Percentiles rank a stretch among this genome's conserved stretches.
These are phyloP conservation scores for Cosmorhoe ocellata DNA, from an alignment of 2,888 invertebrate genomes.

Conservation along the genomic window DNA sequence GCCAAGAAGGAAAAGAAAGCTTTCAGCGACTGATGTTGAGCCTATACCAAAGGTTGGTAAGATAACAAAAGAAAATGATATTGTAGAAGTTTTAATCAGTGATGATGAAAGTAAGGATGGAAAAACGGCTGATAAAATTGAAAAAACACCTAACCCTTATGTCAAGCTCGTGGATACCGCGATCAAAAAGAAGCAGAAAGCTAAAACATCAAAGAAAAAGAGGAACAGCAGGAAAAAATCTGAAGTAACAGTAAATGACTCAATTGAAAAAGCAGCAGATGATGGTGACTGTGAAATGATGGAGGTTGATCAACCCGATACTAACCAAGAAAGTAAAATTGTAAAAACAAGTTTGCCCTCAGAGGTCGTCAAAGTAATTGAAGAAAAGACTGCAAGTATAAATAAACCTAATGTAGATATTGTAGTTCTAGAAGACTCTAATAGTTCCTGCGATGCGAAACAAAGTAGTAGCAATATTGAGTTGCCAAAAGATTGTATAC, in stretches of 20 bases:
- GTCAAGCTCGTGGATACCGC: slow-evolving; percentile 71
- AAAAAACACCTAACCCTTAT: slow-evolving; percentile 61
- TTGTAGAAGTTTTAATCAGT: slow-evolving; percentile 60
- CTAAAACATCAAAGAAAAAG: slow-evolving; percentile 51
- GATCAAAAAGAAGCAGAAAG: slow-evolving; percentile 68
- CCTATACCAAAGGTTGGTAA: slow-evolving; percentile 65
- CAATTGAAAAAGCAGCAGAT: slow-evolving; percentile 32
- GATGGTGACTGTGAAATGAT: slow-evolving; percentile 45
- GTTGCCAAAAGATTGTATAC: slow-evolving; percentile 1
- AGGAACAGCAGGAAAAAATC: slow-evolving; percentile 42
- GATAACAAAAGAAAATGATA: slow-evolving; percentile 65
- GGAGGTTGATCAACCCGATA: slow-evolving; percentile 50
- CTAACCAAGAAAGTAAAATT: slow-evolving; percentile 29
- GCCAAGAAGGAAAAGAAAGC: slow-evolving; percentile 69
- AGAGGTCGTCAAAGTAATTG: slow-evolving; percentile 4
- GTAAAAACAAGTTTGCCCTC: slow-evolving; percentile 20
- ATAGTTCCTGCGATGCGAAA: slow-evolving; percentile 30
- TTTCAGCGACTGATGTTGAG: slow-evolving; percentile 62
- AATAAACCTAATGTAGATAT: slow-evolving; percentile 26
- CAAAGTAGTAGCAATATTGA: slow-evolving; percentile 4
- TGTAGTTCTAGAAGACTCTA: slow-evolving; percentile 45
- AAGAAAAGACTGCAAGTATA: slow-evolving; percentile 29
- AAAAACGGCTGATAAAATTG: slow-evolving; percentile 38
- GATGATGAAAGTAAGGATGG: slow-evolving; percentile 65
- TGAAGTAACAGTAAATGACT: slow-evolving; percentile 23